Percentiles rank a stretch among this genome's conserved stretches.
phyloP scores from a whole-genome alignment of 2,888 invertebrate genomes.

The Diabrotica balteata region DNA sequence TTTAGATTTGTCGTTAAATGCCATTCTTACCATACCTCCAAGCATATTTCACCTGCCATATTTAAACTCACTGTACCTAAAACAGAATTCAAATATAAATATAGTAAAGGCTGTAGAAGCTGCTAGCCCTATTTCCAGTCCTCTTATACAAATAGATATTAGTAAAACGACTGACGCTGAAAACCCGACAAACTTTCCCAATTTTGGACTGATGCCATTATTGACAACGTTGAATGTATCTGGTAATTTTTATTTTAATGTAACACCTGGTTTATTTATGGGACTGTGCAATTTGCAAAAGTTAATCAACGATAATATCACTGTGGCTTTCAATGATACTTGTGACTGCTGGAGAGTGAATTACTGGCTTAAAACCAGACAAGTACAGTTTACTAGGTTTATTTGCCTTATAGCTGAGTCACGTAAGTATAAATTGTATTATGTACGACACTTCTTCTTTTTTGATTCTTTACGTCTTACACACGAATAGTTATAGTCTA shows the following conservation, averaged over 20 bases:
- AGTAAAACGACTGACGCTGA: conserved; percentile 48
- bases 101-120: conserved; percentile 51
- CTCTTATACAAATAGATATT: conserved; percentile 53
- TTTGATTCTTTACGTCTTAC: not conserved
- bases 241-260: conserved; percentile 47
- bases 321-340: conserved; percentile 45
- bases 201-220: conserved; percentile 51
- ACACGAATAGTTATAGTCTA: too few relatives aligned
- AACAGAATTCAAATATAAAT: conserved; percentile 55
- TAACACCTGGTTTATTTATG: conserved; percentile 51
- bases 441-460: not conserved
- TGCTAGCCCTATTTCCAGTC: conserved; percentile 52
- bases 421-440: conserved; percentile 43
- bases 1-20: conserved; percentile 54
- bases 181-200: conserved; percentile 44
- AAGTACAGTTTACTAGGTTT: conserved; percentile 49
- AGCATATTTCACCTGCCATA: conserved; percentile 54
- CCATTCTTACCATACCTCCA: conserved; percentile 49
- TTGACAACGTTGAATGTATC: conserved; percentile 53
- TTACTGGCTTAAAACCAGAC: conserved; percentile 50
- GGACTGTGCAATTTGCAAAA: conserved; percentile 54
- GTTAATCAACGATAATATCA: conserved; percentile 50
- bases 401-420: conserved; percentile 43
- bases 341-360: conserved; percentile 56
- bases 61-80: conserved; percentile 52